These are phyloP conservation scores for Tupaia chinensis DNA, from an alignment of 2,113 vertebrate genomes.

Conservation along the genomic window DNA sequence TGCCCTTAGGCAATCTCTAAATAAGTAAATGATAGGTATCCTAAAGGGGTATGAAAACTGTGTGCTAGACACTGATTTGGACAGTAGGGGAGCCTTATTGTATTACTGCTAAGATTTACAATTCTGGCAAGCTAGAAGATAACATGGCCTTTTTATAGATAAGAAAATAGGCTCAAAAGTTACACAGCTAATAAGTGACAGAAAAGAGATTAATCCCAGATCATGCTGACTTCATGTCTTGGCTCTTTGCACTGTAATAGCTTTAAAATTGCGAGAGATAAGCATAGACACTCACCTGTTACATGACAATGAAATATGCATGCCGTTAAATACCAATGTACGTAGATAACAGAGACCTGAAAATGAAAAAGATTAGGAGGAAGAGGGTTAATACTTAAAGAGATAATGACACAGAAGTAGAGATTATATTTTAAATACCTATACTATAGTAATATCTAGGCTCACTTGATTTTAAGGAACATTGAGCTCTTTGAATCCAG, in stretches of 20 bases:
- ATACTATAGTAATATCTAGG: neutral
- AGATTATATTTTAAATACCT: neutral
- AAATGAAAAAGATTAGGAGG: neutral
- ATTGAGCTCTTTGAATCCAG: neutral
- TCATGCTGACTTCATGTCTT: neutral
- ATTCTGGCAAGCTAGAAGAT: neutral
- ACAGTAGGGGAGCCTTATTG: neutral
- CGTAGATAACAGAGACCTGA: neutral
- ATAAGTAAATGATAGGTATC: neutral
- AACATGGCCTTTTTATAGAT: neutral
- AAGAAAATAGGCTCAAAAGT: neutral
- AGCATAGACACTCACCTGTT: neutral
- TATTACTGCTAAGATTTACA: neutral
- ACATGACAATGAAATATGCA: neutral
- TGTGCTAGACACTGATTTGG: neutral
- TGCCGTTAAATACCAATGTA: neutral
- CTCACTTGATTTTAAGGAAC: neutral
- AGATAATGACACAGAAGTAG: neutral
- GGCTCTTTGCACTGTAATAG: neutral
- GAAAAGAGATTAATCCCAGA: neutral
- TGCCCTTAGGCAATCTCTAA: too few relatives aligned
- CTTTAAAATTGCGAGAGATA: neutral
- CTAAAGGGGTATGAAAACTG: neutral
- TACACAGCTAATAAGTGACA: neutral
- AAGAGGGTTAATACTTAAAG: neutral